These are phyloP conservation scores for Tiliacea aurago DNA, from an alignment of 2,888 invertebrate species.

Conservation along the genomic window DNA sequence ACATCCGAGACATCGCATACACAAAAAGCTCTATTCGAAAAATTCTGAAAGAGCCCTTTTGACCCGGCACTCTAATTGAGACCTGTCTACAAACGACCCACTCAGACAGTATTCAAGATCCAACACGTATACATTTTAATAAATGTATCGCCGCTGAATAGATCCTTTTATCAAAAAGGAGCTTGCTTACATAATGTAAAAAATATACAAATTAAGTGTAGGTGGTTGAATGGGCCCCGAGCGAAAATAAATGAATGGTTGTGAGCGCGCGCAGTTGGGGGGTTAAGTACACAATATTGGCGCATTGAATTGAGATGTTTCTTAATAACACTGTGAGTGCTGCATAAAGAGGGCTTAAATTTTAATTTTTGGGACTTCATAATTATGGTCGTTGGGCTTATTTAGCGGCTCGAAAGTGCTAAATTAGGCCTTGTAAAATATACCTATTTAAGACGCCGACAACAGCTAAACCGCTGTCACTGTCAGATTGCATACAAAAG, in stretches of 20 bases:
- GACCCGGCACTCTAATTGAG: slow-evolving; percentile 68
- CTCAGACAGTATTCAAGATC: slow-evolving; percentile 86
- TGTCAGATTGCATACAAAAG: too few relatives aligned
- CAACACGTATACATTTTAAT: slow-evolving; percentile 87
- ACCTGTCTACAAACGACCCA: slow-evolving; percentile 77
- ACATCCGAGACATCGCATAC: slow-evolving; percentile 57
- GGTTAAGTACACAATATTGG: slow-evolving; percentile 78
- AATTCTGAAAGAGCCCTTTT: slow-evolving; percentile 64
- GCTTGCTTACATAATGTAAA: slow-evolving; percentile 82
- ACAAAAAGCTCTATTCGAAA: slow-evolving; percentile 60
- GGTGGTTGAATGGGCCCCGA: slow-evolving; percentile 82
- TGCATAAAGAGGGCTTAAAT: slow-evolving; percentile 50
- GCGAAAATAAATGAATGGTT: slow-evolving; percentile 79
- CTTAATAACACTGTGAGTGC: slow-evolving; percentile 68
- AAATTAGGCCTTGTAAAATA: slow-evolving; percentile 11
- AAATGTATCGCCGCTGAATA: slow-evolving; percentile 89
- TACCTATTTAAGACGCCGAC: neutral
- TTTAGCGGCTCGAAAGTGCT: slow-evolving; percentile 36
- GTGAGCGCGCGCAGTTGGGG: slow-evolving; percentile 64
- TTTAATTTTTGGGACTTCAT: slow-evolving; percentile 50
- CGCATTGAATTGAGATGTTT: slow-evolving; percentile 80
- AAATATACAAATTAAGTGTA: slow-evolving; percentile 88
- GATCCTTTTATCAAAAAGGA: slow-evolving; percentile 86
- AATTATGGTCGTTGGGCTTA: slow-evolving; percentile 46
- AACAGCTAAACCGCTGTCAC: too few relatives aligned